These are phyloP conservation scores for Tachuris rubrigastra DNA, from an alignment of 2,113 vertebrate genomes.

Conservation along the genomic window DNA sequence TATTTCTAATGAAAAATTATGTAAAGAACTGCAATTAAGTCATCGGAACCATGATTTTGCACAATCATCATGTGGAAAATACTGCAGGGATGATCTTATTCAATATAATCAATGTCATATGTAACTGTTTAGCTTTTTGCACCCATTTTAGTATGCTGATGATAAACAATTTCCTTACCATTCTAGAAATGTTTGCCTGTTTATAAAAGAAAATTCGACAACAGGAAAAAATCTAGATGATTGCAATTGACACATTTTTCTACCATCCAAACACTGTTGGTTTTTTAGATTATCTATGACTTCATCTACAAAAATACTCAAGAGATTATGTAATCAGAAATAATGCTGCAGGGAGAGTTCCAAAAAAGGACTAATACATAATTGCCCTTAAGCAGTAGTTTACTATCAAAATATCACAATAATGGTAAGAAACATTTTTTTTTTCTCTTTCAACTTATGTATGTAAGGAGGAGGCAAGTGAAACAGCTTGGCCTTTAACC, in stretches of 20 bases:
- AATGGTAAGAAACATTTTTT: background rate
- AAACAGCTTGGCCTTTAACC: background rate
- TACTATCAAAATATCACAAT: background rate
- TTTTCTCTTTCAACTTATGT: background rate
- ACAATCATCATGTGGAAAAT: conserved; percentile 4
- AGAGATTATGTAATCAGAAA: conserved; percentile 6
- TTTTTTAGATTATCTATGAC: background rate
- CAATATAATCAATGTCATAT: conserved; percentile 1
- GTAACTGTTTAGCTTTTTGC: conserved; percentile 14
- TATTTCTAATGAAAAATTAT: conserved; percentile 16
- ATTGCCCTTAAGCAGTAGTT: background rate
- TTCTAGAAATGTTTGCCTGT: conserved; percentile 18
- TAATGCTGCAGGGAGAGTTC: background rate
- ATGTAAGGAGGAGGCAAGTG: background rate
- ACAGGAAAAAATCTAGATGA: conserved; percentile 30
- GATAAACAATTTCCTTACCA: conserved; percentile 23
- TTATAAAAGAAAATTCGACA: conserved; percentile 7
- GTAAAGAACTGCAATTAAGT: conserved; percentile 11
- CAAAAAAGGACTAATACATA: background rate
- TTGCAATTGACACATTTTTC: conserved; percentile 6
- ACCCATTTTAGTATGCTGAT: background rate
- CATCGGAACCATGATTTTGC: conserved; percentile 19
- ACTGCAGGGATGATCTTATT: background rate
- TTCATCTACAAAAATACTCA: conserved; percentile 26
- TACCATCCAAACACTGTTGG: background rate